phyloP scores from a whole-genome alignment of 1,140 invertebrate species.

The Copidosoma floridanum region DNA sequence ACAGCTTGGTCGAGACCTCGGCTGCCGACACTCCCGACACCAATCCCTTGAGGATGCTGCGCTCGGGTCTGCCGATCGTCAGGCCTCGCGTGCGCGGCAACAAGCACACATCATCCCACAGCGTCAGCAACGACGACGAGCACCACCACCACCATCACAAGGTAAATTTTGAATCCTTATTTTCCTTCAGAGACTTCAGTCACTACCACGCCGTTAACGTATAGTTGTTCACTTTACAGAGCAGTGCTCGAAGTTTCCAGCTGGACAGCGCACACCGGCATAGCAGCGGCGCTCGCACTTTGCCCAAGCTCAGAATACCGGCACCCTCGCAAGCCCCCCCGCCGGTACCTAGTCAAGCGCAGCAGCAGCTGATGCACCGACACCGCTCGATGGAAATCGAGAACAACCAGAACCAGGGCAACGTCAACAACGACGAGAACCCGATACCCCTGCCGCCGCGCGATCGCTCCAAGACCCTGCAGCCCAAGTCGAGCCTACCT shows the following conservation, averaged over 20 bases:
- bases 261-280: constrained; percentile 41
- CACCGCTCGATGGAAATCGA: constrained; percentile 47
- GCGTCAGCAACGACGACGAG: neutral
- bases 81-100: constrained; percentile 62
- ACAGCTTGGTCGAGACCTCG: constrained; percentile 80
- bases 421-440: constrained; percentile 62
- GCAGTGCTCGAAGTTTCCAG: constrained; percentile 31
- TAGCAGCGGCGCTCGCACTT: constrained; percentile 44
- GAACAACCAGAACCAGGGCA: constrained; percentile 52
- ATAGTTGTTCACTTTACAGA: neutral
- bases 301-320: constrained; percentile 47
- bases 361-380: constrained; percentile 32
- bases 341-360: constrained; percentile 29
- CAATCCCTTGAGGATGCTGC: constrained; percentile 74
- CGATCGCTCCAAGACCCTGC: constrained; percentile 70
- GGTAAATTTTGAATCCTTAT: neutral
- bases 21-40: constrained; percentile 46
- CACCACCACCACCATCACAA: constrained; percentile 9
- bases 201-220: too few relatives aligned
- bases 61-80: constrained; percentile 64
- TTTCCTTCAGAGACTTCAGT: too few relatives aligned
- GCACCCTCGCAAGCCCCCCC: constrained; percentile 39
- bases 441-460: constrained; percentile 81
- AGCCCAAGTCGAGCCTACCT: constrained; percentile 64
- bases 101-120: constrained; percentile 45